Conservation (phyloP, 2,797 vertebrate genomes). For the Phyllotis vaccarum region DNA sequence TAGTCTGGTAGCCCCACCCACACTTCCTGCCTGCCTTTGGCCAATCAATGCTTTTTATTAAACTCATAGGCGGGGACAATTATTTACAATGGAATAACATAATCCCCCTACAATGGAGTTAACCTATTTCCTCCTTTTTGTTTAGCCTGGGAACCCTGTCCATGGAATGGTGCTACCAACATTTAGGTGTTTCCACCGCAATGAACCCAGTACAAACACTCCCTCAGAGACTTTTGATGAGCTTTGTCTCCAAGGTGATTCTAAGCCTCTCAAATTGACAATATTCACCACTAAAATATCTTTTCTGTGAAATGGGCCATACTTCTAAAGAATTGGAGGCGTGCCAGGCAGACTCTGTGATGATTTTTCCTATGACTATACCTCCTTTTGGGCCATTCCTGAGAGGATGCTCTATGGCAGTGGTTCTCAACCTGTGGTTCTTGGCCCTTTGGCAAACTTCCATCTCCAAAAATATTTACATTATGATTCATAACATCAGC, state of each 20-base stretch:
- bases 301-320: background rate
- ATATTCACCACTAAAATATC: background rate
- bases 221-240: background rate
- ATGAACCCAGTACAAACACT: background rate
- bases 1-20: too few relatives aligned
- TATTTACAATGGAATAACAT: too few relatives aligned
- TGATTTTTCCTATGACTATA: too few relatives aligned
- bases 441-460: background rate
- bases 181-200: background rate
- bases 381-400: background rate
- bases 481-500: background rate
- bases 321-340: background rate
- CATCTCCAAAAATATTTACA: background rate
- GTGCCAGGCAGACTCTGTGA: background rate
- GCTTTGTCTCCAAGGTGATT: background rate
- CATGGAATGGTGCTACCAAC: too few relatives aligned
- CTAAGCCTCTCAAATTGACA: background rate
- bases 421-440: background rate
- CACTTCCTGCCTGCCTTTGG: too few relatives aligned
- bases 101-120: too few relatives aligned
- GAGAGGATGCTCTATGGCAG: background rate
- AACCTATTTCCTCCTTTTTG: background rate
- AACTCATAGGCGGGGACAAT: too few relatives aligned
- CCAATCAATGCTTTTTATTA: too few relatives aligned
- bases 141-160: background rate